Conservation (phyloP, 2,113 vertebrate genomes). For the Sphaerodactylus townsendi region DNA sequence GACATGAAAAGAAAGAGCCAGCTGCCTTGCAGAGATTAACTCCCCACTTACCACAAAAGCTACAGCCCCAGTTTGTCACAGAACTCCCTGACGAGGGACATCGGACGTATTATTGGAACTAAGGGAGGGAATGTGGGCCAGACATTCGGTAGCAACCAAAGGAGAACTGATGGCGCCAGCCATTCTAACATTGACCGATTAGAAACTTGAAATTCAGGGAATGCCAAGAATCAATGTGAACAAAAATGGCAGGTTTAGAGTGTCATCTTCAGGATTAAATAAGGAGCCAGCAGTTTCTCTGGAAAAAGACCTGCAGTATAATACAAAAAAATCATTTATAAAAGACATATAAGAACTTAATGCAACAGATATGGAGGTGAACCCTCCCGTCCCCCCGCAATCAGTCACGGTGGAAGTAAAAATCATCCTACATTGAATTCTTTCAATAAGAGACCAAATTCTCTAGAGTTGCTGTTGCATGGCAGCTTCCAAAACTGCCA, state of each 20-base stretch:
- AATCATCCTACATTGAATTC: neutral
- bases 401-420: too few species aligned
- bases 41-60: neutral
- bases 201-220: neutral
- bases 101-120: neutral
- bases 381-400: too few species aligned
- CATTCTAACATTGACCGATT: neutral
- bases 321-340: neutral
- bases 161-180: neutral
- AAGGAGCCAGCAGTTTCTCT: neutral
- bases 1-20: conserved; percentile 3
- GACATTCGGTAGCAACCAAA: neutral
- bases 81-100: neutral
- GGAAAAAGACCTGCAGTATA: neutral
- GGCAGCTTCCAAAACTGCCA: neutral
- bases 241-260: neutral
- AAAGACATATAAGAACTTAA: fast-evolving
- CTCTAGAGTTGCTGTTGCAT: neutral
- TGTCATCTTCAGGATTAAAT: neutral
- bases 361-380: neutral
- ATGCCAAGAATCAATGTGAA: too few species aligned
- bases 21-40: neutral
- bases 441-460: neutral
- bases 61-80: neutral
- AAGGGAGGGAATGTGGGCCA: neutral